phyloP scores from a whole-genome alignment of 2,888 invertebrate genomes.

The Cetonia aurata region DNA sequence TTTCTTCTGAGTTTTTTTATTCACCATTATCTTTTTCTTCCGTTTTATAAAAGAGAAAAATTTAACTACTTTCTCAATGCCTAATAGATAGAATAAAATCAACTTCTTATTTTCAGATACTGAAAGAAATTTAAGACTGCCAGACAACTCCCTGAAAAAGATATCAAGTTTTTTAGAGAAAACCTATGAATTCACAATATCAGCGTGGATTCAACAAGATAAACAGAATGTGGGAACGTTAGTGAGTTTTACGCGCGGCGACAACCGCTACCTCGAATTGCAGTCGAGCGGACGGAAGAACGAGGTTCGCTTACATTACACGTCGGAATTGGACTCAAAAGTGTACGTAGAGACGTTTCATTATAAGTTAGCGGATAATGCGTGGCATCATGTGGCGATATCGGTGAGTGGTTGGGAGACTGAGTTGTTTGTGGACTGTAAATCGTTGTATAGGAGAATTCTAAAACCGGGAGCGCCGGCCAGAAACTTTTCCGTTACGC shows the following conservation, averaged over 20 bases:
- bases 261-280: slow-evolving; percentile 89
- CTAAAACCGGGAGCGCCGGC: slow-evolving; percentile 79
- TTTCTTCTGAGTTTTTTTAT: too few relatives aligned
- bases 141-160: slow-evolving; percentile 75
- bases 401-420: slow-evolving; percentile 87
- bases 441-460: slow-evolving; percentile 84
- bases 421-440: slow-evolving; percentile 89
- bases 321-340: slow-evolving; percentile 74
- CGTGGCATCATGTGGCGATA: slow-evolving; percentile 89
- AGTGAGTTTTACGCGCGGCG: slow-evolving; percentile 84
- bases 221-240: slow-evolving; percentile 86
- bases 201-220: slow-evolving; percentile 83
- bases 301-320: slow-evolving; percentile 88
- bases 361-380: slow-evolving; percentile 87
- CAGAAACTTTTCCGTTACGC: slow-evolving; percentile 80
- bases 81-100: neutral
- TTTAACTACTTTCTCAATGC: too few relatives aligned
- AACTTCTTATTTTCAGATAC: slow-evolving; percentile 71
- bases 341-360: slow-evolving; percentile 89
- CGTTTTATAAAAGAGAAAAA: too few relatives aligned
- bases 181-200: slow-evolving; percentile 84
- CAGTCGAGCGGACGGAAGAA: slow-evolving; percentile 91
- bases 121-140: slow-evolving; percentile 79
- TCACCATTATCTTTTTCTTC: too few relatives aligned
- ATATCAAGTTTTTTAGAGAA: slow-evolving; percentile 78